Conservation (phyloP, 2,888 invertebrate genomes). For the Dynastes grantii region DNA sequence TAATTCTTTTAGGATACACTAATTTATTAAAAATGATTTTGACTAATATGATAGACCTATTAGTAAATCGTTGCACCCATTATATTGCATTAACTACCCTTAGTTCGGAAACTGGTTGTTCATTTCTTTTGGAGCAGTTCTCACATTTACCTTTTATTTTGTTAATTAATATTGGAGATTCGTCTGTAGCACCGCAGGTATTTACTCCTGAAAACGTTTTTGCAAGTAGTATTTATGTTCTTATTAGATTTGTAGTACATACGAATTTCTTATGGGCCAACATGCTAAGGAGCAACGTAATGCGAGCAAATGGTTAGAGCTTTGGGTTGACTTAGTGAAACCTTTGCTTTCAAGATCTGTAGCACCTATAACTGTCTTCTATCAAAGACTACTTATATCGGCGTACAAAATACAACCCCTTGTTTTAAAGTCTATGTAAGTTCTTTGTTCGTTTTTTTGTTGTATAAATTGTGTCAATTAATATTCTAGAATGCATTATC, state of each 20-base stretch:
- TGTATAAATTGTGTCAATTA: neutral
- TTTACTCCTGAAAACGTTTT: neutral
- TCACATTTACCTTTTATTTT: slow-evolving; percentile 60
- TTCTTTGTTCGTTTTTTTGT: slow-evolving; percentile 16
- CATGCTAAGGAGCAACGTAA: slow-evolving; percentile 67
- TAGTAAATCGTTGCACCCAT: slow-evolving; percentile 58
- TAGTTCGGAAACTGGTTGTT: slow-evolving; percentile 65
- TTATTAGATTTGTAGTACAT: slow-evolving; percentile 72
- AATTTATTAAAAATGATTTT: slow-evolving; percentile 47
- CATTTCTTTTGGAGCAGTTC: slow-evolving; percentile 64
- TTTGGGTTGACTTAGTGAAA: slow-evolving; percentile 68
- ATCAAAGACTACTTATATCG: slow-evolving; percentile 66
- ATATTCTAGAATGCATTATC: slow-evolving; percentile 53
- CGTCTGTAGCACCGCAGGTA: slow-evolving; percentile 69
- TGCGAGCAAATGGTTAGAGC: slow-evolving; percentile 69
- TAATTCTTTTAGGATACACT: slow-evolving; percentile 41
- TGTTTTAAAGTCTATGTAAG: slow-evolving; percentile 64
- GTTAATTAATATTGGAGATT: slow-evolving; percentile 66
- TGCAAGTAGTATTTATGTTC: slow-evolving; percentile 5
- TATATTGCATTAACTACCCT: slow-evolving; percentile 62
- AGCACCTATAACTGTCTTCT: slow-evolving; percentile 62
- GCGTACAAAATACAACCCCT: slow-evolving; percentile 66
- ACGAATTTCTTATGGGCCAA: slow-evolving; percentile 73
- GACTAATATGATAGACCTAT: slow-evolving; percentile 50
- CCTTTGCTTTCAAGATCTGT: slow-evolving; percentile 61